Evolutionary conservation across 2,888 invertebrate species (phyloP).

Genomic region (Platerodrilus igneus): DNA sequence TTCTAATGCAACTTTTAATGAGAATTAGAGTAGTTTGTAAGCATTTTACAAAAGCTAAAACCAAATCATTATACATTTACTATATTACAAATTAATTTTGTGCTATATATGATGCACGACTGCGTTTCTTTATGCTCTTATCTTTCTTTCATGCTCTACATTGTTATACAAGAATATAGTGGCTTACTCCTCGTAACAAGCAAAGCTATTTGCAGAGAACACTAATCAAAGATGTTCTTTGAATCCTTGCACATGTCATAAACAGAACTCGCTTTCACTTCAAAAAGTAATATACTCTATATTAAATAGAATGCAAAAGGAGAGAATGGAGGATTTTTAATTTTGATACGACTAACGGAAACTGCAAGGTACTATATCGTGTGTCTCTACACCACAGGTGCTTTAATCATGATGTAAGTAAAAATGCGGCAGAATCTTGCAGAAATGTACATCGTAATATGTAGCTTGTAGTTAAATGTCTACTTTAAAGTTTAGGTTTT

Average conservation of each 20-base stretch:
- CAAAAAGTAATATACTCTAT: constrained; percentile 15
- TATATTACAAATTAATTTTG: no score
- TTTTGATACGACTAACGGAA: constrained; percentile 1
- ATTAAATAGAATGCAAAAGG: constrained; percentile 9
- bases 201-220: constrained; percentile 17
- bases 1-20: no score
- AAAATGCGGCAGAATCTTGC: no score
- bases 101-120: constrained; percentile 23
- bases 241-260: constrained; percentile 19
- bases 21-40: no score
- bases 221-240: constrained; percentile 24
- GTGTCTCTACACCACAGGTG: no score
- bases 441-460: no score
- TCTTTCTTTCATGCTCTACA: constrained; percentile 19
- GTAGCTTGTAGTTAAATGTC: no score
- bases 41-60: no score
- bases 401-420: no score
- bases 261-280: constrained; percentile 16
- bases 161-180: constrained; percentile 15
- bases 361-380: no score
- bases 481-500: no score
- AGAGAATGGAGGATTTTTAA: constrained; percentile 6
- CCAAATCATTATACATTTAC: no score
- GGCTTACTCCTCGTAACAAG: constrained; percentile 14
- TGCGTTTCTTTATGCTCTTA: constrained; percentile 18